Evolutionary conservation across 2,113 vertebrate species (phyloP), one percentile per base, ranked within the genome.

Genomic region (Telmatochromis brichardi): DNA sequence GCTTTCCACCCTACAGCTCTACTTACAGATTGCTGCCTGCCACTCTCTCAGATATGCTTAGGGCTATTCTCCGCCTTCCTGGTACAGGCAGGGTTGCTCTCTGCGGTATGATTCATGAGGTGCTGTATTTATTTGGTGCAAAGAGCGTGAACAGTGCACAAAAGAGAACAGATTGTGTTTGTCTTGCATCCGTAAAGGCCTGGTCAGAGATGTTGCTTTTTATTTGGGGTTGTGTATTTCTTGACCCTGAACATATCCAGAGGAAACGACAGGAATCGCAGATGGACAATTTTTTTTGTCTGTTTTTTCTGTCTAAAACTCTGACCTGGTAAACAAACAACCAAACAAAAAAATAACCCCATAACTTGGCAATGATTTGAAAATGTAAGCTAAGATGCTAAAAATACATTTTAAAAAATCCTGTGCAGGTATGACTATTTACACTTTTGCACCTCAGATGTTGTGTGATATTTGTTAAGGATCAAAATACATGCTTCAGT

Each of bases 61-160:
- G 71, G 91, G 92, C 90, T 85, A 82, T 93, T 95, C 80, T 92
- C 89, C 83, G 53, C 80, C 85, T 89, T 80, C 85, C 76, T 73
- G 73, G 90, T 93, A 55, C 88, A 92, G 90, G 42, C 90, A 37
- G 85, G 45, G 81, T 86, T 86, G 92, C 88, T 92, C 92, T 93
- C 91, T 88, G 90, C 9, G 78, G 84, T 54, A 85, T 94, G 94
- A 96, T 94, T 96, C 95, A 95, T 89, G 89, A 94, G 94, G 91
- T 84, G 90, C 88, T 86, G 92, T 91, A 93, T 94, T 95, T 93
- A 95, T 94, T 94, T 93, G 91, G 92, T 95, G 93, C 94, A 96
- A 94, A 93, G 90, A 94, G 91, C 93, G 79, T 94, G 94, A 96
- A 94, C 92, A 42, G 82, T 83, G 91, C 92, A 90, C 92, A 93